Conservation (phyloP, 2,797 vertebrate species). For the Gymnodraco acuticeps region DNA sequence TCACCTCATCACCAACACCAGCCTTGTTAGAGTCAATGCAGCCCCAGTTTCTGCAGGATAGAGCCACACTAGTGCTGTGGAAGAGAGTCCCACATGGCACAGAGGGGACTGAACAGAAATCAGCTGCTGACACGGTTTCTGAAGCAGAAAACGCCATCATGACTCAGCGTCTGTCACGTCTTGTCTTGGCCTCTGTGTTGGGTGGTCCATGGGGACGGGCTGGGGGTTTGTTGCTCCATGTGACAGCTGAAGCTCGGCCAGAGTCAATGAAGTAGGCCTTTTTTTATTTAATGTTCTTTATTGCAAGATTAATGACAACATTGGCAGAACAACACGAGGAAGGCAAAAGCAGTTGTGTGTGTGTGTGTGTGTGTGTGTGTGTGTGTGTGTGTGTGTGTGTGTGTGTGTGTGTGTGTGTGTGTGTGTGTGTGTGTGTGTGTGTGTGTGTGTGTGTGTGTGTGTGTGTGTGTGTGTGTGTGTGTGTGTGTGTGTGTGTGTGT, state of each 20-base stretch:
- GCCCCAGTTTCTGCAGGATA: conserved; percentile 9
- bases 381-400: too few species aligned
- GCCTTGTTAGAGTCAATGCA: conserved; percentile 44
- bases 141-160: conserved; percentile 58
- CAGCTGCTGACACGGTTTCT: conserved; percentile 59
- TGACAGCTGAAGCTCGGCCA: conserved; percentile 51
- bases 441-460: too few species aligned
- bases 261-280: not conserved
- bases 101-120: conserved; percentile 40
- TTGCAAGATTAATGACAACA: too few species aligned
- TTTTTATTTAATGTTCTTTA: too few species aligned
- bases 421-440: too few species aligned
- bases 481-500: too few species aligned
- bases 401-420: too few species aligned
- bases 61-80: conserved; percentile 6
- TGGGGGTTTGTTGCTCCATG: conserved; percentile 68
- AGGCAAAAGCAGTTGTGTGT: too few species aligned
- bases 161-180: conserved; percentile 39
- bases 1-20: conserved; percentile 68
- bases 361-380: too few species aligned
- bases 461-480: too few species aligned
- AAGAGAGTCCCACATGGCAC: conserved; percentile 8
- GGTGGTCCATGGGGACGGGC: conserved; percentile 18
- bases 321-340: too few species aligned
- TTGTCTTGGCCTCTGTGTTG: conserved; percentile 9